These are phyloP conservation scores for Ceyx margarethae DNA, from an alignment of 2,113 vertebrate genomes.

Conservation along the genomic window DNA sequence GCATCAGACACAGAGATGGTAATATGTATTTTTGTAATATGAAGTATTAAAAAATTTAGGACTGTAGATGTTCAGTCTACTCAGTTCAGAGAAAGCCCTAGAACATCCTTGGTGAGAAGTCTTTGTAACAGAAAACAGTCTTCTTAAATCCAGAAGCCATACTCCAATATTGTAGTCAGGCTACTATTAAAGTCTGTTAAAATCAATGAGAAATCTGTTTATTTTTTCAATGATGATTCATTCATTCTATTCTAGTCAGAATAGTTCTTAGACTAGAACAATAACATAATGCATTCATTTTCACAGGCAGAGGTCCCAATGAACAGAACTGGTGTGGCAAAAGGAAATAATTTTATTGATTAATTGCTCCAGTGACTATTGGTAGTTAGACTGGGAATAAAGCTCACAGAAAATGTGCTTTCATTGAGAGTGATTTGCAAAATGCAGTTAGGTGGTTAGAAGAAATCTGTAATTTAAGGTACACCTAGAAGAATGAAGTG, in stretches of 20 bases:
- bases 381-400: not conserved
- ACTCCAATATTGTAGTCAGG: not conserved
- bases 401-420: not conserved
- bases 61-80: not conserved
- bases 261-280: not conserved
- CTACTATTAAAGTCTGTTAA: not conserved
- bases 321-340: not conserved
- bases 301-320: not conserved
- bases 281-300: not conserved
- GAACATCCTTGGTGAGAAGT: not conserved
- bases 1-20: not conserved
- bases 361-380: not conserved
- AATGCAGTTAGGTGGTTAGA: not conserved
- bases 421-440: not conserved
- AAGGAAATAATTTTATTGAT: not conserved
- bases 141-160: not conserved
- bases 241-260: not conserved
- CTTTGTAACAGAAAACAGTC: not conserved
- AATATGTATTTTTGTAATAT: not conserved
- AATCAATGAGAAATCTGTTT: not conserved
- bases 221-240: not conserved
- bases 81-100: not conserved
- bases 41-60: not conserved
- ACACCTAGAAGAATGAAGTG: not conserved
- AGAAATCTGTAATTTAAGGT: not conserved